Evolutionary conservation across 2,888 invertebrate species (phyloP), one percentile per base, ranked within the genome.

Genomic region (Baronia brevicornis): DNA sequence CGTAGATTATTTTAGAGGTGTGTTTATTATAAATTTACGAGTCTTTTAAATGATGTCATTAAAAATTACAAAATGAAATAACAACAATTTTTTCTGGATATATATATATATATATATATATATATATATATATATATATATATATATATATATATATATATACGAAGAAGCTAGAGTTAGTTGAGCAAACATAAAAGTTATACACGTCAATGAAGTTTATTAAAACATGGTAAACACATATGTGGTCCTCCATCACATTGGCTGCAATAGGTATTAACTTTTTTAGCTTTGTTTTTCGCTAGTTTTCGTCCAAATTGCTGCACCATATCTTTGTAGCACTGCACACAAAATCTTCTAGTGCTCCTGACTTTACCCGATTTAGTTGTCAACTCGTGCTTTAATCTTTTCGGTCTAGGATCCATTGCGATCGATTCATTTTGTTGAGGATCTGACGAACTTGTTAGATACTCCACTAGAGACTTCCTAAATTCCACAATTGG

Each of bases 301-400:
- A 10, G n/a, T 11, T 11, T 19, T 20, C 28, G 10, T 19, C 28
- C 28, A 20, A 28, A 19, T 3, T 18, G 9, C 10, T 28, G 2
- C 4, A 9, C 28, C 10, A 28, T 21, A 7, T 30, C 7, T 3
- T 30, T 30, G 10, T 30, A 30, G 11, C 29, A 30, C 9, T 30
- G 12, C 8, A 30, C 21, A 18, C 14, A 21, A 22, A 9, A 30
- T 7, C 29, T 21, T 22, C 29, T 21, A 4, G 22, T 22, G 12
- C 13, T 21, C 14, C 21, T 13, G 3, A 13, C 21, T 22, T 21
- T 22, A 3, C 29, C 22, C 8, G 21, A 5, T 30, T 21, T 30
- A 5, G 12, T 30, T 22, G 6, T 5, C 11, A 30, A 13, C 21
- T 22, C 13, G 21, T 30, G 29, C 22, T 30, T 21, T 9, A 21